These are phyloP conservation scores for Bergia sp. DNA, from an alignment of 92 coral and sea anemone genomes.

Conservation along the genomic window DNA sequence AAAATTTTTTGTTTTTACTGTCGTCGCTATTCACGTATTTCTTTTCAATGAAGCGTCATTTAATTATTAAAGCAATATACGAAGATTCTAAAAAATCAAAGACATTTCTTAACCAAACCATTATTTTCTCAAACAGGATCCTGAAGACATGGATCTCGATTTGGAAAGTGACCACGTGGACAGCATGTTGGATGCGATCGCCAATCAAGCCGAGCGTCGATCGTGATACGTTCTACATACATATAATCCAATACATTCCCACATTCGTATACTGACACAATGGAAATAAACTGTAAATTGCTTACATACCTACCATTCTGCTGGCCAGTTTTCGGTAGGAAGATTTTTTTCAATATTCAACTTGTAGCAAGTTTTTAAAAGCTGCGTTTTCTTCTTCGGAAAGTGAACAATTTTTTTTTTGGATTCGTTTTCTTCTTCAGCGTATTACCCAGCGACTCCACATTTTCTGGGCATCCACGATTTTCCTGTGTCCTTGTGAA, in stretches of 20 bases:
- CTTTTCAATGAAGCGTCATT: no score
- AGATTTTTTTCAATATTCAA: not conserved
- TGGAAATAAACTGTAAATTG: not conserved
- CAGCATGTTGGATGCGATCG: slow-evolving; percentile 66
- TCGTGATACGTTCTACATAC: slow-evolving; percentile 2
- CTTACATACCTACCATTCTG: not conserved
- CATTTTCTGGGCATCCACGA: not conserved
- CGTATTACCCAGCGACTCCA: not conserved
- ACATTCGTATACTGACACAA: not conserved
- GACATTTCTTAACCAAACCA: no score
- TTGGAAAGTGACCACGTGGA: slow-evolving; percentile 71
- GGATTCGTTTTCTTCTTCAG: not conserved
- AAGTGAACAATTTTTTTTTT: not conserved
- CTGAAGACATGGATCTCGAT: slow-evolving; percentile 60
- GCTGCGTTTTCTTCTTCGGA: not conserved
- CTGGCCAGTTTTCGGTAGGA: not conserved
- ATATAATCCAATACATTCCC: not conserved
- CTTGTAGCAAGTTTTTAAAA: not conserved
- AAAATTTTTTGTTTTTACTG: no score
- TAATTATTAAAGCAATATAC: no score
- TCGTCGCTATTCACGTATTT: no score
- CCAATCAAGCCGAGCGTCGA: slow-evolving; percentile 56
- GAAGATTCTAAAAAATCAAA: no score
- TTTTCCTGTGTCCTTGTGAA: not conserved
- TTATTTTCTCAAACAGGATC: slow-evolving; percentile 56